These are phyloP conservation scores for Drosophila takahashii DNA, from an alignment of 1,140 invertebrate species.

Conservation along the genomic window DNA sequence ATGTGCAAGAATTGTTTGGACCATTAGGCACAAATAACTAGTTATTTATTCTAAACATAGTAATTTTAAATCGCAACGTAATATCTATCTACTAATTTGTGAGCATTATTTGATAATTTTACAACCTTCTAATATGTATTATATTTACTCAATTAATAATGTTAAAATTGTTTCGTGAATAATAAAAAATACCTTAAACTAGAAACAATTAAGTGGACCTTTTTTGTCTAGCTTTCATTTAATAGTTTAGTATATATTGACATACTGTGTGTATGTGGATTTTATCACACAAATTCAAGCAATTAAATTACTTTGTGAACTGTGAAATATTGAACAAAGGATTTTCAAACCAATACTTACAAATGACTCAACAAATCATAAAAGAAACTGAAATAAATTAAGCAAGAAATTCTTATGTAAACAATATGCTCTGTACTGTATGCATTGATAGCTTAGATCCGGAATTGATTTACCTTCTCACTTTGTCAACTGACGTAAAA, in stretches of 20 bases:
- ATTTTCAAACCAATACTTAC: not conserved
- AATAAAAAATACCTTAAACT: no score
- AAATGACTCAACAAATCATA: not conserved
- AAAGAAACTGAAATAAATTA: conserved; percentile 3
- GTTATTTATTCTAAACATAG: conserved; percentile 15
- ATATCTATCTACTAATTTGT: not conserved
- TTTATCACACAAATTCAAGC: not conserved
- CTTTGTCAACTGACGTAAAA: not conserved
- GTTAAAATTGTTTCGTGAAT: no score
- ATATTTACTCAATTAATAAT: no score
- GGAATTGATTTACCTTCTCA: conserved; percentile 15
- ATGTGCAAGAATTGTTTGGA: not conserved
- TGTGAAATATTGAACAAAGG: not conserved
- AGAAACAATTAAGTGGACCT: not conserved
- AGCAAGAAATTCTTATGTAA: not conserved
- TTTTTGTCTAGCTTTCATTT: no score
- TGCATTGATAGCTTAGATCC: not conserved
- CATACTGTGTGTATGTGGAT: not conserved
- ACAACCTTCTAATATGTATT: not conserved
- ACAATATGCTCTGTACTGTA: not conserved
- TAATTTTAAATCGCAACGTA: not conserved
- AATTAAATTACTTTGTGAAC: not conserved
- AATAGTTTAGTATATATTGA: not conserved
- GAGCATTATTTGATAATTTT: not conserved
- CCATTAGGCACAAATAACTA: conserved; percentile 8